Base-by-base conservation (phyloP, 2,888 invertebrate genomes). In the Hetaerina titia region DNA sequence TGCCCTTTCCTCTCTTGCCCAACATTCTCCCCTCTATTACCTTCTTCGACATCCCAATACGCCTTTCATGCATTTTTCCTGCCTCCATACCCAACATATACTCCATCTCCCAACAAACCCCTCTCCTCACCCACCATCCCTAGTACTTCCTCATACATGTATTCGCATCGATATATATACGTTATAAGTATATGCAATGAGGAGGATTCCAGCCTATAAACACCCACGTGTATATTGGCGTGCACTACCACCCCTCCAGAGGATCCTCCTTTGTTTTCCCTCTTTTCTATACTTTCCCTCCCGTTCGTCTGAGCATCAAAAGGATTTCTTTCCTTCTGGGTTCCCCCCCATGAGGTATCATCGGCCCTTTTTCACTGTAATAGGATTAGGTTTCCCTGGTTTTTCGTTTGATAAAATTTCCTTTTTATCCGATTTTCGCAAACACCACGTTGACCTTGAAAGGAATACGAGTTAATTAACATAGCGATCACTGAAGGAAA, bases 301-400 rank as follows among this genome's bases (percentile, higher is more conserved):
- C 81, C 81, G 15, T 31, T 45, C 31, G 31, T 81, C 31, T 31
- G 31, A 81, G 9, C 31, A 31, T 81, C 81, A 81, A 81, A 81
- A 31, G 81, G 13, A 69, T 69, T 69, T n/a, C 69, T 69, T n/a
- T 31, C n/a, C 13, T 31, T 81, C 81, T 13, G 11, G 13, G 5
- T 11, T n/a, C 31, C 11, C 11, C 31, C 31, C 81, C 13, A 81
- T 81, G 81, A 13, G 81, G 25, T 25, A 81, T 81, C 81, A 13
- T 31, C 22, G 81, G 31, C 81, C 31, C 5, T 81, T 81, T 81
- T 31, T 25, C 81, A 6, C 81, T 22, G 81, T 31, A 81, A 81
- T 81, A 81, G 81, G 25, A 81, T 81, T 81, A 69, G 81, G 81
- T 9, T 31, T 69, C n/a, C 69, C n/a, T n/a, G 69, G 69, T n/a